Conservation (phyloP, 2,797 vertebrate species). For the Meda fulgida region DNA sequence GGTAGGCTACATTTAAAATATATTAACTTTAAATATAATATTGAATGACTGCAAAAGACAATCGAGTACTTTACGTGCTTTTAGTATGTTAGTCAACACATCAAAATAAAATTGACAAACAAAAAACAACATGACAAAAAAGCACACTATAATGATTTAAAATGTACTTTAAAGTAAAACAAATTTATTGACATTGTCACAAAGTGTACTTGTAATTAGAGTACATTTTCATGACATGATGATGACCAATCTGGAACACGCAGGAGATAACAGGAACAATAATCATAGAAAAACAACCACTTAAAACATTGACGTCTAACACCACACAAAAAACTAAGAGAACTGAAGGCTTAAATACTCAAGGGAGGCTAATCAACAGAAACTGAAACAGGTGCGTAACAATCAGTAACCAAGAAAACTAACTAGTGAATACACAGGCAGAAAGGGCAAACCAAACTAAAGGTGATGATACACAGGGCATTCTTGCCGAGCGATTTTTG, state of each 20-base stretch:
- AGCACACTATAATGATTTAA: background rate
- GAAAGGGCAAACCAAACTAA: background rate
- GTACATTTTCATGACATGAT: background rate
- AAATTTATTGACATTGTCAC: background rate
- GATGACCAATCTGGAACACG: background rate
- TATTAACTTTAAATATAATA: background rate
- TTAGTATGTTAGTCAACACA: background rate
- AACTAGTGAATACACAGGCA: background rate
- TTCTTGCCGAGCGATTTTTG: too few species aligned
- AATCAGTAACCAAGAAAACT: background rate
- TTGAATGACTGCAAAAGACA: background rate
- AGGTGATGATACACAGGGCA: too few species aligned
- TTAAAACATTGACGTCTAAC: background rate
- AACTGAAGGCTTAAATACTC: background rate
- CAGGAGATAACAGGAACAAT: background rate
- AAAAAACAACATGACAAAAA: background rate
- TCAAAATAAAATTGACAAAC: too few species aligned
- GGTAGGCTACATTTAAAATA: background rate
- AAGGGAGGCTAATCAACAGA: background rate
- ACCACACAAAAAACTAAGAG: background rate
- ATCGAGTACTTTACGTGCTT: background rate
- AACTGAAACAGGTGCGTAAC: background rate
- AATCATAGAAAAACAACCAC: background rate
- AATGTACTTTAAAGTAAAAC: background rate
- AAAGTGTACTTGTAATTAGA: background rate